Evolutionary conservation across 2,888 invertebrate species (phyloP), one percentile per base, ranked within the genome.

Genomic region (Neoitamus cyanurus): DNA sequence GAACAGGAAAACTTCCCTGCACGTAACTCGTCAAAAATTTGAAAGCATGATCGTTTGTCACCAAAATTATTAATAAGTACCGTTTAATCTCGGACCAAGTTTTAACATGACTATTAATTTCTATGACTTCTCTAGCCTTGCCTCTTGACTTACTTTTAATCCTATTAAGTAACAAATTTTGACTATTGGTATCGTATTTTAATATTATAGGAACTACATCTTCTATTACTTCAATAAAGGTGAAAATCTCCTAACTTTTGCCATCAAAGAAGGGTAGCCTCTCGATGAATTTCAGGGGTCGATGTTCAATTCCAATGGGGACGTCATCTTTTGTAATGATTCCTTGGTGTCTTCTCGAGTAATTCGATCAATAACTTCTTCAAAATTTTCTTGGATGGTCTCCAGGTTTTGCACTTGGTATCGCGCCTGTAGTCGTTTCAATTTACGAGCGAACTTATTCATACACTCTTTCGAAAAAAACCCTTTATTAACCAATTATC

Each of bases 121-220:
- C 85, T n/a, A 84, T 82, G 13, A 73, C 34, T 80, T 84, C 84
- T 5, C 73, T 83, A 48, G 83, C 83, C 48, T 34, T 80, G 20
- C 80, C 80, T 31, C 20, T 80, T 82, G 82, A 72, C 36, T 84
- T 85, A 84, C 42, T 83, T 75, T 85, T 85, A 42, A 85, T 84
- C 13, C 69, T 85, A 37, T 84, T 80, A 5, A 78, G n/a, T n/a
- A n/a, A n/a, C n/a, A n/a, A n/a, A n/a, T n/a, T n/a, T n/a, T n/a
- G n/a, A n/a, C n/a, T n/a, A 28, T 37, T 69, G 11, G 20, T 58
- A 34, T 84, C 46, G 42, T 78, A 85, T 11, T 34, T 75, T 42
- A 68, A 58, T 2, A 84, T 69, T 25, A 70, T 68, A 34, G 85
- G 85, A n/a, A 13, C 30, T 0, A 85, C 36, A 20, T 70, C 70